A percentile compares a stretch with the other conserved stretches of the same genome.
phyloP scores from a whole-genome alignment of 2,888 invertebrate species.

The Prosapia bicincta region DNA sequence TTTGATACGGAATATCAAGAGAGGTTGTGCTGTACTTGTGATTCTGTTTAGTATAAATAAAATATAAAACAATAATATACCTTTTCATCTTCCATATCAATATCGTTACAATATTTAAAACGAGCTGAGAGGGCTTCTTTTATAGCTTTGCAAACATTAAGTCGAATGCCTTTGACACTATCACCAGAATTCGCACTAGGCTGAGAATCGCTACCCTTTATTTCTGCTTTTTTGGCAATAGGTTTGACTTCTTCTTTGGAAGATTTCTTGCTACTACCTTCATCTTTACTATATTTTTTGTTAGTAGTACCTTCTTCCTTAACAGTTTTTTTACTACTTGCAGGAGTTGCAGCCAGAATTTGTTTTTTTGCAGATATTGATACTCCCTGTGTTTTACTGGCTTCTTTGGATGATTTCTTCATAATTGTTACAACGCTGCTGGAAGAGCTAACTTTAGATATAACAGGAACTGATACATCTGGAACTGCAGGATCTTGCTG shows the following conservation, averaged over 20 bases:
- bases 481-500: conserved; percentile 5
- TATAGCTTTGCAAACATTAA: conserved; percentile 79
- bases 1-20: too few species aligned
- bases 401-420: not conserved
- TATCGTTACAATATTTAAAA: conserved; percentile 52
- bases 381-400: not conserved
- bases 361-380: not conserved
- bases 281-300: conserved; percentile 28
- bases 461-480: not conserved
- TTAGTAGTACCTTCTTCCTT: not conserved
- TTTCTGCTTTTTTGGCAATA: conserved; percentile 15
- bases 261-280: conserved; percentile 38
- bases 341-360: not conserved
- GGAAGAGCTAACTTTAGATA: not conserved
- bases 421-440: not conserved
- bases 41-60: too few species aligned
- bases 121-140: conserved; percentile 56
- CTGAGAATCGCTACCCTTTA: conserved; percentile 5
- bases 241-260: conserved; percentile 44
- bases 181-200: not conserved
- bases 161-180: conserved; percentile 55
- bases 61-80: not conserved
- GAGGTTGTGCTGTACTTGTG: too few species aligned
- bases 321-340: not conserved
- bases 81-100: conserved; percentile 42